phyloP scores from a whole-genome alignment of 2,113 vertebrate genomes.

The Acrocephalus arundinaceus region DNA sequence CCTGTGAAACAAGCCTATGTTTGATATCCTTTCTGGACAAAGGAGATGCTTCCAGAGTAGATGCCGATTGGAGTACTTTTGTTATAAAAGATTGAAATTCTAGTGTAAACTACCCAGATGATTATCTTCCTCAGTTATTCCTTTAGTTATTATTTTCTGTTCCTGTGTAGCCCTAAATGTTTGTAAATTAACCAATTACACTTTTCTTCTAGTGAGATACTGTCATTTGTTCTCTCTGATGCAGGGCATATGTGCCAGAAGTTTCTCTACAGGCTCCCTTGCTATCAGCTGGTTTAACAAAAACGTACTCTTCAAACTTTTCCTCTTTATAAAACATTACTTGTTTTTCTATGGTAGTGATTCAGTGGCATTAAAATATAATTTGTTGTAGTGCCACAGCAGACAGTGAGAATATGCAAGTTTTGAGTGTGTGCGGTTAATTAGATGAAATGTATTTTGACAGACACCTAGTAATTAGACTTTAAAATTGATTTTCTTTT shows the following conservation, averaged over 20 bases:
- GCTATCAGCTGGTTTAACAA: not conserved
- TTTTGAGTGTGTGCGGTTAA: slow-evolving; percentile 48
- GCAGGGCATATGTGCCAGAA: not conserved
- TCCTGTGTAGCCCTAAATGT: not conserved
- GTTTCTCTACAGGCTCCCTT: not conserved
- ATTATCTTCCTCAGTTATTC: not conserved
- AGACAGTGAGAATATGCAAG: slow-evolving; percentile 40
- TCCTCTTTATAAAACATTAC: not conserved
- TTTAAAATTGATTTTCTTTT: slow-evolving; percentile 24
- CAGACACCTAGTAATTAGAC: slow-evolving; percentile 62
- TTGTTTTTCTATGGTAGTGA: not conserved
- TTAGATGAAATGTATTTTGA: slow-evolving; percentile 62
- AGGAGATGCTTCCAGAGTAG: not conserved
- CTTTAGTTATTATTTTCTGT: not conserved
- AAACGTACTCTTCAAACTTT: not conserved
- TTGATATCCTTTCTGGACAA: not conserved
- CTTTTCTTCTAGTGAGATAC: not conserved
- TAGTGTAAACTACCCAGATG: not conserved
- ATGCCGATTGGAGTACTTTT: not conserved
- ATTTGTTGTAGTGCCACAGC: not conserved
- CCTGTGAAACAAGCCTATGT: not conserved
- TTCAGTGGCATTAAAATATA: not conserved
- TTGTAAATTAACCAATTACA: not conserved
- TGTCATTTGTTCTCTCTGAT: not conserved
- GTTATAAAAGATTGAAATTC: not conserved